These are phyloP conservation scores for Armadillidium nasatum DNA, from an alignment of 1,140 invertebrate species.

Conservation along the genomic window DNA sequence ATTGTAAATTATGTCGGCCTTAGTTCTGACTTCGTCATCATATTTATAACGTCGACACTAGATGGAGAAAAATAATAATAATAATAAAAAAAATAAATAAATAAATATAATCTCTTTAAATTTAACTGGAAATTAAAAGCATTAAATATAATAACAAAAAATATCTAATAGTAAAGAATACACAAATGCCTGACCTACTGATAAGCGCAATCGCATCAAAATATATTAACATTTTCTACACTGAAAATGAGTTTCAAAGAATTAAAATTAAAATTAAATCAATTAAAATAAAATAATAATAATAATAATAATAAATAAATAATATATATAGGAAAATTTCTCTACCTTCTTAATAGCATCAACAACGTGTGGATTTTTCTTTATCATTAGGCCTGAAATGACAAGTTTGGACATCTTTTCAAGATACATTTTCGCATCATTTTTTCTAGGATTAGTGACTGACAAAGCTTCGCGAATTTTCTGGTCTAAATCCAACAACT, in stretches of 20 bases:
- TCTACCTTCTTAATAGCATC: constrained; percentile 43
- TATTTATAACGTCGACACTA: constrained; percentile 43
- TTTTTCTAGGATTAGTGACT: constrained; percentile 38
- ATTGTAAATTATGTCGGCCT: constrained; percentile 43
- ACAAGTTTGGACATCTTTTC: constrained; percentile 43
- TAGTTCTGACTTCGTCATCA: constrained; percentile 41
- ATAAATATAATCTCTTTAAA: too few species aligned
- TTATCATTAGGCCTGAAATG: constrained; percentile 41
- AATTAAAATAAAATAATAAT: too few species aligned
- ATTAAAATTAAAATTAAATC: not conserved
- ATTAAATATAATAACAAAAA: too few species aligned
- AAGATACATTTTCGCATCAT: constrained; percentile 37
- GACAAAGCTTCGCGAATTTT: constrained; percentile 42
- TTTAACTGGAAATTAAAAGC: too few species aligned
- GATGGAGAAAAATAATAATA: constrained; percentile 16
- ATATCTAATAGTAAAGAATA: too few species aligned
- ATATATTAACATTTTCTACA: too few species aligned
- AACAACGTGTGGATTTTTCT: constrained; percentile 44
- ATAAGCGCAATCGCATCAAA: too few species aligned
- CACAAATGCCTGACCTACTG: too few species aligned
- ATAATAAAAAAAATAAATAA: not conserved
- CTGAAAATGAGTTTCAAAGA: not conserved
- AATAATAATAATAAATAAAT: not conserved
- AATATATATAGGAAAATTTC: not conserved
- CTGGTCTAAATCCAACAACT: constrained; percentile 40